Percentiles rank a stretch among this genome's conserved stretches.
Conservation (phyloP, 2,113 vertebrate genomes). For the Diglossa brunneiventris region DNA sequence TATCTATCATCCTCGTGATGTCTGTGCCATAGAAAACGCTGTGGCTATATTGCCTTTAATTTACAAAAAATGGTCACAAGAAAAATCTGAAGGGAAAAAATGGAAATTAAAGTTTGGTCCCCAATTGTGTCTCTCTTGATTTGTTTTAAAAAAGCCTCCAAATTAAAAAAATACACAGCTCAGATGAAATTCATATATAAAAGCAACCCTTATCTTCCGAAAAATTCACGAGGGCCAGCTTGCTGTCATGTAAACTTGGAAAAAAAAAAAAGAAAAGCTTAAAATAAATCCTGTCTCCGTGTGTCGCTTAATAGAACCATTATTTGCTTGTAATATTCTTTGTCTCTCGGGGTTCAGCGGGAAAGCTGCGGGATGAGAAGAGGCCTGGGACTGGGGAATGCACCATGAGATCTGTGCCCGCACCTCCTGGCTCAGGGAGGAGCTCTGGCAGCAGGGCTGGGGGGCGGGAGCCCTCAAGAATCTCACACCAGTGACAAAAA, state of each 20-base stretch:
- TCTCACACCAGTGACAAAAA: not conserved
- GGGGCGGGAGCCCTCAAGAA: not conserved
- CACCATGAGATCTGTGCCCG: not conserved
- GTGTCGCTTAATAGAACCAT: conserved; percentile 17
- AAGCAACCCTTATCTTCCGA: conserved; percentile 44
- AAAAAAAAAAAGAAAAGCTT: not conserved
- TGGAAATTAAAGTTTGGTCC: conserved; percentile 69
- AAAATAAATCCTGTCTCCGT: conserved; percentile 23
- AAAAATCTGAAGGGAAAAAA: conserved; percentile 49
- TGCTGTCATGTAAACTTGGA: conserved; percentile 53
- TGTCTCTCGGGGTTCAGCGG: not conserved
- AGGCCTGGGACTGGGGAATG: not conserved
- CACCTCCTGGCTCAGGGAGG: not conserved
- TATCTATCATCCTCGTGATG: conserved; percentile 66
- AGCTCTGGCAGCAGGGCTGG: not conserved
- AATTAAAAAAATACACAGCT: conserved; percentile 55
- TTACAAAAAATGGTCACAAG: conserved; percentile 70
- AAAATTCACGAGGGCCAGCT: conserved; percentile 57
- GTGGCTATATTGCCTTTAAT: conserved; percentile 64
- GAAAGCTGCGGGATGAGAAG: not conserved
- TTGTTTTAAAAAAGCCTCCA: conserved; percentile 56
- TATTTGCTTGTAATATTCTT: conserved; percentile 31
- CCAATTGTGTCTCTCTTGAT: conserved; percentile 34
- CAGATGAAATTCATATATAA: conserved; percentile 63
- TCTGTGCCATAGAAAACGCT: conserved; percentile 71